A percentile compares a stretch with the other conserved stretches of the same genome.
Conservation (phyloP, 2,797 vertebrate genomes). For the Remorina albescens region DNA sequence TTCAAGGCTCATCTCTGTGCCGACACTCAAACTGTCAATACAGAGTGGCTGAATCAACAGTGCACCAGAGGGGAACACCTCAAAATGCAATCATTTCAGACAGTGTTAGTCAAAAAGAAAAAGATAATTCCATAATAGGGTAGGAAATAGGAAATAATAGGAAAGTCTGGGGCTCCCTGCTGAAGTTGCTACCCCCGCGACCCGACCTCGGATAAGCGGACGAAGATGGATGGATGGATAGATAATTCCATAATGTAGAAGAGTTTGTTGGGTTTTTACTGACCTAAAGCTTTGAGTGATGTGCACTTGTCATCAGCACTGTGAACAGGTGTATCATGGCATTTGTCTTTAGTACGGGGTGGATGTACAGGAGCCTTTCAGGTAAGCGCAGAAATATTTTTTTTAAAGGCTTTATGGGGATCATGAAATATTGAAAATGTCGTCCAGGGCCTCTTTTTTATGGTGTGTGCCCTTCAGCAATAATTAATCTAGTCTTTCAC, state of each 20-base stretch:
- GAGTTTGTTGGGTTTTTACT: slow-evolving; percentile 42
- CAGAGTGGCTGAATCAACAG: slow-evolving; percentile 53
- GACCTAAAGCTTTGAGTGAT: slow-evolving; percentile 41
- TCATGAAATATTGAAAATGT: slow-evolving; percentile 79
- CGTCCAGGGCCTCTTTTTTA: slow-evolving; percentile 62
- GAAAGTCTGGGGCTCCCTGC: no score
- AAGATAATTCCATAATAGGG: slow-evolving; percentile 54
- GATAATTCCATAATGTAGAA: slow-evolving; percentile 48
- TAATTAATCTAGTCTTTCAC: slow-evolving; percentile 79
- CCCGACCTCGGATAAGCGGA: no score
- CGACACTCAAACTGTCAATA: slow-evolving; percentile 43
- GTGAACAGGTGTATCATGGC: slow-evolving; percentile 50
- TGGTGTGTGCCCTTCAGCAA: slow-evolving; percentile 75
- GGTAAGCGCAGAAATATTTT: slow-evolving; percentile 11
- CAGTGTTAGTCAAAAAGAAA: slow-evolving; percentile 23
- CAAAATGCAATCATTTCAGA: slow-evolving; percentile 63
- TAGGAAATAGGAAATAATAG: no score
- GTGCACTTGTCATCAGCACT: slow-evolving; percentile 18
- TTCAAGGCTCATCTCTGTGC: slow-evolving; percentile 48
- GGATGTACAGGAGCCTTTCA: slow-evolving; percentile 34
- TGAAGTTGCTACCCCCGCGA: no score
- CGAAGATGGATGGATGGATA: no score
- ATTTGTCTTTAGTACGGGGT: slow-evolving; percentile 19
- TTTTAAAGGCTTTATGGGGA: slow-evolving; percentile 65
- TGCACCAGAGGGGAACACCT: slow-evolving; percentile 30